These are phyloP conservation scores for Cotesia chilonis DNA, from an alignment of 1,140 invertebrate genomes.

Conservation along the genomic window DNA sequence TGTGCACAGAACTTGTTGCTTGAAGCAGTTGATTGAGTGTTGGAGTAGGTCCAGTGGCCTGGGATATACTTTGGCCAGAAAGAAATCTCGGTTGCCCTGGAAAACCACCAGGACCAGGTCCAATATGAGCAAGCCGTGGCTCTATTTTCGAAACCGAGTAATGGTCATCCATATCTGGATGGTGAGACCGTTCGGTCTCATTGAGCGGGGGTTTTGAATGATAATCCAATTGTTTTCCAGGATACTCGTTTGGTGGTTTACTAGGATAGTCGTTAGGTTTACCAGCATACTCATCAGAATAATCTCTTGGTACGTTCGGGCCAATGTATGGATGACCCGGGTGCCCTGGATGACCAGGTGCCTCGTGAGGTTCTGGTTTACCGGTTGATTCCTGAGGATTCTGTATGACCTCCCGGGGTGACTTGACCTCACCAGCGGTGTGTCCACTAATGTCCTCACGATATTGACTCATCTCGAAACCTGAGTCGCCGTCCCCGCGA, in stretches of 20 bases:
- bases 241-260: constrained; percentile 43
- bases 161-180: constrained; percentile 57
- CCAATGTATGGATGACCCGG: constrained; percentile 48
- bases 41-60: constrained; percentile 86
- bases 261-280: constrained; percentile 53
- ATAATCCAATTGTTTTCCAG: constrained; percentile 47
- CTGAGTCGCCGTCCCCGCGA: constrained; percentile 53
- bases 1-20: constrained; percentile 73
- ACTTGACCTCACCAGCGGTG: constrained; percentile 62
- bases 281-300: constrained; percentile 52
- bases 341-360: constrained; percentile 48
- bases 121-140: constrained; percentile 48
- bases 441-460: constrained; percentile 65
- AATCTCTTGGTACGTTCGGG: constrained; percentile 47
- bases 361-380: constrained; percentile 58
- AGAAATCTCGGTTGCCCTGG: constrained; percentile 65
- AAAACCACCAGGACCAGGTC: constrained; percentile 49
- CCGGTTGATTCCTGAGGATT: constrained; percentile 53
- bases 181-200: constrained; percentile 51
- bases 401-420: constrained; percentile 56
- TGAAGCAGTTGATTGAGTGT: constrained; percentile 90
- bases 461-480: constrained; percentile 68
- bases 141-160: constrained; percentile 59
- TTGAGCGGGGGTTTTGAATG: constrained; percentile 52
- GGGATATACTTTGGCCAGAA: constrained; percentile 73